Evolutionary conservation across 2,888 invertebrate species (phyloP).

Genomic region (Pyrocoelia pectoralis): DNA sequence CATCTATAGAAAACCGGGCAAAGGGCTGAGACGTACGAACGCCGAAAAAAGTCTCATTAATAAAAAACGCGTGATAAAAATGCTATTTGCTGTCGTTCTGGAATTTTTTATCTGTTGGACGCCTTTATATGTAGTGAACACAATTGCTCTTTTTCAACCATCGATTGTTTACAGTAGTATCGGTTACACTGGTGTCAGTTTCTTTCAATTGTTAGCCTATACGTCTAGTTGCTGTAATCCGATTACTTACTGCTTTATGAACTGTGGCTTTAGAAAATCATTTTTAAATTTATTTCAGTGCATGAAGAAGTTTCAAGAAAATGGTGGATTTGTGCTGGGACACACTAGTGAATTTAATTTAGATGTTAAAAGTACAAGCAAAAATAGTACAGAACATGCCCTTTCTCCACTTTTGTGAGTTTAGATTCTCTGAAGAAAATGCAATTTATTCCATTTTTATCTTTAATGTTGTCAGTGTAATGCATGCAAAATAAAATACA

Average conservation of each 20-base stretch:
- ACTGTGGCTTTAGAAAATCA: constrained; percentile 70
- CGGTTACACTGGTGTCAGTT: constrained; percentile 62
- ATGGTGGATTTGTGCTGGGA: constrained; percentile 42
- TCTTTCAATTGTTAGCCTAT: constrained; percentile 68
- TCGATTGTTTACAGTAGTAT: constrained; percentile 61
- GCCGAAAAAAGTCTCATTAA: constrained; percentile 61
- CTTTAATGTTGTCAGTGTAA: not conserved
- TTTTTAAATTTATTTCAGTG: constrained; percentile 68
- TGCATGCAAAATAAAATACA: not conserved
- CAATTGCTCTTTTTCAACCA: constrained; percentile 64
- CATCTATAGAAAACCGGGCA: constrained; percentile 30
- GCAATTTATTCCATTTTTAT: not conserved
- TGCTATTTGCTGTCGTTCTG: constrained; percentile 73
- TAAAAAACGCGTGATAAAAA: constrained; percentile 65
- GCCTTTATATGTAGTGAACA: constrained; percentile 68
- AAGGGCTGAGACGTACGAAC: constrained; percentile 57
- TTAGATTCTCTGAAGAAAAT: constrained; percentile 6
- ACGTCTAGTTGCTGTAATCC: constrained; percentile 72
- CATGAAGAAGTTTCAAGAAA: constrained; percentile 47
- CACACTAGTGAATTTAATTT: constrained; percentile 52
- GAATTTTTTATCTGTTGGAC: constrained; percentile 78
- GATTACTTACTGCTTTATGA: constrained; percentile 76
- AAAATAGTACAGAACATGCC: constrained; percentile 42
- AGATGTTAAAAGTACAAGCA: constrained; percentile 51
- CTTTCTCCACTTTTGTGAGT: constrained; percentile 31